phyloP scores from a whole-genome alignment of 2,797 vertebrate species.

The Melopsittacus undulatus region DNA sequence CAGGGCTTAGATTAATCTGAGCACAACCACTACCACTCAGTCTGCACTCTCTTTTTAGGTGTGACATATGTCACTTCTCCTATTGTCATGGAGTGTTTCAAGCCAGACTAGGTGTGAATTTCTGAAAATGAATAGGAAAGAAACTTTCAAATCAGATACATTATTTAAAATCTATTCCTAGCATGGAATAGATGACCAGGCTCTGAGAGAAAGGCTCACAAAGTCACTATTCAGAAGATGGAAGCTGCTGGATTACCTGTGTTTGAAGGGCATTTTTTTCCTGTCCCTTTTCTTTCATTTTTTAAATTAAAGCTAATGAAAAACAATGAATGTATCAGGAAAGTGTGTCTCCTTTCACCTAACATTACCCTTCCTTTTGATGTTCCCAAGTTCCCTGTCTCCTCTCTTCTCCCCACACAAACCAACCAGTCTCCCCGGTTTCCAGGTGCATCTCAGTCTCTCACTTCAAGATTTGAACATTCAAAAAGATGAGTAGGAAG shows the following conservation, averaged over 20 bases:
- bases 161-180: background rate
- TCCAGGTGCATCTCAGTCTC: background rate
- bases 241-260: background rate
- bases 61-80: background rate
- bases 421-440: background rate
- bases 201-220: background rate
- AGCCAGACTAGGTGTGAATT: background rate
- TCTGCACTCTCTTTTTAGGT: background rate
- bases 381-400: background rate
- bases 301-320: background rate
- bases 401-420: background rate
- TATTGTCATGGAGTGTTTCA: background rate
- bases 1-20: background rate
- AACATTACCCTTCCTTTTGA: background rate
- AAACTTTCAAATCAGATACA: background rate
- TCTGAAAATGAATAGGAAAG: background rate
- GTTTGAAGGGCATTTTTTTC: background rate
- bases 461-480: background rate
- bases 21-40: background rate
- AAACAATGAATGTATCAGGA: background rate
- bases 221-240: background rate
- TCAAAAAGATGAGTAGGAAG: background rate
- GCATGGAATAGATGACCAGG: background rate
- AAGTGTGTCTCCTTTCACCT: background rate
- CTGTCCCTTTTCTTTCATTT: fast-evolving